Conservation (phyloP, 2,888 invertebrate species). For the Synanthedon myopaeformis region DNA sequence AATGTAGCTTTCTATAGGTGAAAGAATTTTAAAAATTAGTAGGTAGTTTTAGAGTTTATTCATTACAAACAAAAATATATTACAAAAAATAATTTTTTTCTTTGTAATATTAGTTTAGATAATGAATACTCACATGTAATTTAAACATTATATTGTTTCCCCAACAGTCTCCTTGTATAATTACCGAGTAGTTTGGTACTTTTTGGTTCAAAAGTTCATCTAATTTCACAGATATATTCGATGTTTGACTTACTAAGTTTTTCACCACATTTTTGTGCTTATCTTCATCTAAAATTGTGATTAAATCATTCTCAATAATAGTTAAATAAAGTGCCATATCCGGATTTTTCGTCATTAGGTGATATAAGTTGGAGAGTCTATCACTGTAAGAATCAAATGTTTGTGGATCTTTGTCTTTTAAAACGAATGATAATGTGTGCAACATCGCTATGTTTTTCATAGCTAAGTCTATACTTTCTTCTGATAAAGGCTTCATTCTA, state of each 20-base stretch:
- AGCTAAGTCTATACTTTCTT: slow-evolving; percentile 20
- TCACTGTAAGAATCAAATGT: slow-evolving; percentile 12
- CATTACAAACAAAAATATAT: no score
- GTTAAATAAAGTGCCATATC: slow-evolving; percentile 2
- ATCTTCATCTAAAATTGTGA: slow-evolving; percentile 14
- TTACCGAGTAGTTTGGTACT: slow-evolving; percentile 21
- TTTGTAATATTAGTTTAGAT: no score
- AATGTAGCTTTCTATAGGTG: no score
- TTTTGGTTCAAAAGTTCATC: slow-evolving; percentile 8
- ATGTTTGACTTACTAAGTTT: slow-evolving; percentile 8
- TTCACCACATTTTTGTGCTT: slow-evolving; percentile 15
- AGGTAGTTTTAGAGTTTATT: no score
- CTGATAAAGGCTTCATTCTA: slow-evolving; percentile 19
- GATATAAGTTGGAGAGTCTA: slow-evolving; percentile 14
- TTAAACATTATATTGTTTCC: slow-evolving; percentile 33
- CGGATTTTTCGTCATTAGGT: background rate
- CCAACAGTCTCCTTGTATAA: slow-evolving; percentile 37
- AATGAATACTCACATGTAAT: slow-evolving; percentile 18
- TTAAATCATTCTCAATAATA: slow-evolving; percentile 9
- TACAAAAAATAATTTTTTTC: no score
- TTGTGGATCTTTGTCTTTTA: slow-evolving; percentile 25
- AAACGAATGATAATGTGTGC: slow-evolving; percentile 32
- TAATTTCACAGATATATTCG: background rate
- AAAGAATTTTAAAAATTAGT: no score
- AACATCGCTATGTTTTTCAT: slow-evolving; percentile 27